phyloP scores from a whole-genome alignment of 1,140 invertebrate species.

The Drosophila insularis region DNA sequence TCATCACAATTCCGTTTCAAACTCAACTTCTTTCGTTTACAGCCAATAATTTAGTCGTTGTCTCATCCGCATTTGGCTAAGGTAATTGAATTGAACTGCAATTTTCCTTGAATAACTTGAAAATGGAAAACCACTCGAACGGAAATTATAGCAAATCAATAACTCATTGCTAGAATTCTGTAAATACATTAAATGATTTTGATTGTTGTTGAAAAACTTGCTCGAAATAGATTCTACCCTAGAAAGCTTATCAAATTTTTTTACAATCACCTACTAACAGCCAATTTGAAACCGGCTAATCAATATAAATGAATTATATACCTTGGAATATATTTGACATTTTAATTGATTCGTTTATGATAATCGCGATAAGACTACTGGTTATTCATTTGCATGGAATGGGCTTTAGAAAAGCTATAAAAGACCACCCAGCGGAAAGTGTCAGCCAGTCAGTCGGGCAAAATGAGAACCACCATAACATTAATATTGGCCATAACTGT shows the following conservation, averaged over 20 bases:
- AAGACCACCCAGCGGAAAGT: background rate
- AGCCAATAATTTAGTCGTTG: background rate
- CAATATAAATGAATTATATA: background rate
- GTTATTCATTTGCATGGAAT: background rate
- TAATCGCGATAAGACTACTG: background rate
- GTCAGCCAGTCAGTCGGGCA: background rate
- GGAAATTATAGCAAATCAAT: background rate
- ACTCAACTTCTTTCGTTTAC: background rate
- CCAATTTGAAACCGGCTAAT: background rate
- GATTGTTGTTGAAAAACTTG: background rate
- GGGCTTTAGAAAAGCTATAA: background rate
- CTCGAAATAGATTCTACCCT: background rate
- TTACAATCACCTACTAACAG: background rate
- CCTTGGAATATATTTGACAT: background rate
- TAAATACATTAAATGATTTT: background rate
- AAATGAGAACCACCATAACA: background rate
- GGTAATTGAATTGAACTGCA: slow-evolving; percentile 7
- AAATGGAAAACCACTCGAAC: background rate
- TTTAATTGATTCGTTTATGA: slow-evolving; percentile 2
- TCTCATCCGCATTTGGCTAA: slow-evolving; percentile 1
- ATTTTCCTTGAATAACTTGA: background rate
- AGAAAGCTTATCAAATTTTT: background rate
- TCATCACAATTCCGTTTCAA: background rate
- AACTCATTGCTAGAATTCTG: background rate
- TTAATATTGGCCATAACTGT: background rate